Percentiles rank a stretch among this genome's conserved stretches.
phyloP scores from a whole-genome alignment of 2,888 invertebrate genomes.

The Pammene aurita region DNA sequence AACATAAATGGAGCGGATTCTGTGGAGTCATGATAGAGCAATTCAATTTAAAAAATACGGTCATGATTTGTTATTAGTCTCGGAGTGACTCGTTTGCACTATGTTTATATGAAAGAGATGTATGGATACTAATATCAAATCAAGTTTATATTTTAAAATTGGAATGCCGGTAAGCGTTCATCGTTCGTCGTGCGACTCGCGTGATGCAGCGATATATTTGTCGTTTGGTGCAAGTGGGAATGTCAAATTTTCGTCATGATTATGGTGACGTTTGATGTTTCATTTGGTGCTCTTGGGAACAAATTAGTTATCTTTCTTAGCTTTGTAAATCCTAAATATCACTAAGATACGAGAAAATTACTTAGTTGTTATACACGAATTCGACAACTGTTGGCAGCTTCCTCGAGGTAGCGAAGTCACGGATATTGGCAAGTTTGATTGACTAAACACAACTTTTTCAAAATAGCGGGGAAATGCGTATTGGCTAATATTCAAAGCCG shows the following conservation, averaged over 20 bases:
- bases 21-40: slow-evolving; percentile 68
- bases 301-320: no score
- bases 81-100: neutral
- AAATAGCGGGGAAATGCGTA: no score
- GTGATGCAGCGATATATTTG: slow-evolving; percentile 67
- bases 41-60: neutral
- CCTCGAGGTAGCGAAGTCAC: no score
- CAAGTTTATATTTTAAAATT: neutral
- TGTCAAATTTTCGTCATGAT: neutral
- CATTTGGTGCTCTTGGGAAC: no score
- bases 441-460: no score
- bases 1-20: slow-evolving; percentile 76
- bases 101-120: neutral
- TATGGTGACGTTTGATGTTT: no score
- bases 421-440: no score
- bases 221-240: slow-evolving; percentile 44
- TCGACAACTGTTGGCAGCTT: no score
- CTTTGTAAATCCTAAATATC: no score
- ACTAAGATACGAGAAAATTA: no score
- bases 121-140: neutral
- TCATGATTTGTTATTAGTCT: neutral
- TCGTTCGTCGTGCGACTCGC: slow-evolving; percentile 59
- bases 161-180: slow-evolving; percentile 58
- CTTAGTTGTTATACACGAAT: no score
- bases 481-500: no score